Conservation (phyloP, 2,113 vertebrate species). For the Scolopax mira region DNA sequence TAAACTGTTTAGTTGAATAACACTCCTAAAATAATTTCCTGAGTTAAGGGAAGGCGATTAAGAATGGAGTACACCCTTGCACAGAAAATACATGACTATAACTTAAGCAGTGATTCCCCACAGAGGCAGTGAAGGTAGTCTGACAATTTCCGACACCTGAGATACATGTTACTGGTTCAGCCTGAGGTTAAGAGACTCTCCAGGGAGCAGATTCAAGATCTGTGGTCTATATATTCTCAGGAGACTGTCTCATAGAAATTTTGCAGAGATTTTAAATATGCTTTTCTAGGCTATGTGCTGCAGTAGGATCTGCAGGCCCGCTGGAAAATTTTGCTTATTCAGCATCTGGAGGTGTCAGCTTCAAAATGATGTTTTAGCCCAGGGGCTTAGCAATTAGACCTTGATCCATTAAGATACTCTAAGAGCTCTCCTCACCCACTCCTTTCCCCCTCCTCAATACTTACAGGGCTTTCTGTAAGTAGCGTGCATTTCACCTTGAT, state of each 20-base stretch:
- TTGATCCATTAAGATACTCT: slow-evolving; percentile 13
- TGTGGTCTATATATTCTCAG: background rate
- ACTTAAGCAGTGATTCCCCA: background rate
- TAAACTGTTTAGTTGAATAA: background rate
- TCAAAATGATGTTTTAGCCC: background rate
- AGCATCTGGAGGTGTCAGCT: slow-evolving; percentile 27
- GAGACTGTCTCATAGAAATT: background rate
- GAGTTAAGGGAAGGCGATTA: background rate
- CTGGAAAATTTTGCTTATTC: slow-evolving; percentile 16
- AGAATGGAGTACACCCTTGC: background rate
- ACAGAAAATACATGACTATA: background rate
- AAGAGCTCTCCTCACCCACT: background rate
- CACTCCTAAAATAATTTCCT: background rate
- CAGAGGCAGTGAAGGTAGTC: background rate
- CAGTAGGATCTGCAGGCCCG: background rate
- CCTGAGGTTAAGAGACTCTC: background rate
- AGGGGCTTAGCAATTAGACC: background rate
- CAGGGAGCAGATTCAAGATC: background rate
- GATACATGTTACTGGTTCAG: background rate
- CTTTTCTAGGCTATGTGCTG: background rate
- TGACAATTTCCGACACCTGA: background rate
- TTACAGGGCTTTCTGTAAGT: background rate
- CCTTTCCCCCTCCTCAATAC: background rate
- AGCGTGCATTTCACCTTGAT: background rate
- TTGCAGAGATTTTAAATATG: background rate